phyloP scores from a whole-genome alignment of 2,113 vertebrate genomes.

The Chionomys nivalis region DNA sequence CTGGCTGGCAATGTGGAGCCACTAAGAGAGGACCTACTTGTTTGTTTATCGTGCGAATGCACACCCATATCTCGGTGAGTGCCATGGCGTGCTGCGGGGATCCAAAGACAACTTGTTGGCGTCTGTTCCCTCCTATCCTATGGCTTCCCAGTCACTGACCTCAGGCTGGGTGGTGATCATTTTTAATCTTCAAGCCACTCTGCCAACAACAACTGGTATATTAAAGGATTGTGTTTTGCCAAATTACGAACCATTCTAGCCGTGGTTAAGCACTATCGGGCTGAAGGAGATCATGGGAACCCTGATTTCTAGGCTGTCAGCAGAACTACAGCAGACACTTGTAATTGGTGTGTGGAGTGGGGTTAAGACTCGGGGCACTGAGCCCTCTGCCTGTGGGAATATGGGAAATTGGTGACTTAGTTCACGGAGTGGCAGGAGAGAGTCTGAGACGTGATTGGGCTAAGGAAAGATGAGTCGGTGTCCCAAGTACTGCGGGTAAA shows the following conservation, averaged over 20 bases:
- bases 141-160: neutral
- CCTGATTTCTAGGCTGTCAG: neutral
- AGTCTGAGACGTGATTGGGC: neutral
- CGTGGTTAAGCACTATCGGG: neutral
- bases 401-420: neutral
- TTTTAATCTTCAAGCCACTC: neutral
- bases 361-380: neutral
- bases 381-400: neutral
- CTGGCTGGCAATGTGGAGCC: neutral
- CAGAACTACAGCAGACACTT: neutral
- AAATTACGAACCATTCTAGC: neutral
- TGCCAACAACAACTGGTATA: neutral
- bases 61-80: neutral
- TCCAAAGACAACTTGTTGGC: neutral
- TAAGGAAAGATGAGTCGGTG: neutral
- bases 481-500: neutral
- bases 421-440: neutral
- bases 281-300: neutral
- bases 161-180: neutral
- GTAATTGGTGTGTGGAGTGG: neutral
- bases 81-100: neutral
- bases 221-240: neutral
- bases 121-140: neutral
- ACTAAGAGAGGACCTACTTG: too few species aligned
- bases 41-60: too few species aligned